Conservation (phyloP, 2,113 vertebrate genomes). For the Hippocampus comes region DNA sequence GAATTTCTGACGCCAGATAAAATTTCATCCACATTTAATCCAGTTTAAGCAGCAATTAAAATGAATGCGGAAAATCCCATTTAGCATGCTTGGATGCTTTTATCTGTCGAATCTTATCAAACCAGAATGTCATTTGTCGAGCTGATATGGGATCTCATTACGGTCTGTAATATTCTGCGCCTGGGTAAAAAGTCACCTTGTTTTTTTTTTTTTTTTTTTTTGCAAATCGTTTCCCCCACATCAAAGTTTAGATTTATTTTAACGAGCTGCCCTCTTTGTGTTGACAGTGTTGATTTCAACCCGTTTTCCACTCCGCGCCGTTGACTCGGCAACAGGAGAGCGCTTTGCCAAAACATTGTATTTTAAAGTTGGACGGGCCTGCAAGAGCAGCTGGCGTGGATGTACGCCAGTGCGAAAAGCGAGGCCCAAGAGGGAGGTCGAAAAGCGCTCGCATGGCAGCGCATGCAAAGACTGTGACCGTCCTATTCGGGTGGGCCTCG, state of each 20-base stretch:
- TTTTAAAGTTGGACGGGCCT: not conserved
- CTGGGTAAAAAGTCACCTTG: not conserved
- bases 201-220: not conserved
- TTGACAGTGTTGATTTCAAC: not conserved
- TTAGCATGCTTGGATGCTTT: not conserved
- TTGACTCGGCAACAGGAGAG: not conserved
- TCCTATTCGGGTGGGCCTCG: not conserved
- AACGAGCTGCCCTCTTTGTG: not conserved
- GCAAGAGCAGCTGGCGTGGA: conserved; percentile 4
- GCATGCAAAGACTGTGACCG: not conserved
- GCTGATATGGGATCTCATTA: not conserved
- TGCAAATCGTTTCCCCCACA: not conserved
- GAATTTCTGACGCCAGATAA: not conserved
- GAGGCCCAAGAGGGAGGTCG: conserved; percentile 34
- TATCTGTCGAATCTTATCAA: not conserved
- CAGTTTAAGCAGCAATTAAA: not conserved
- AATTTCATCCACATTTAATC: not conserved
- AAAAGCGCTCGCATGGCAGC: conserved; percentile 21
- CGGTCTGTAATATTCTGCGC: not conserved
- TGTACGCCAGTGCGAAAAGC: conserved; percentile 4
- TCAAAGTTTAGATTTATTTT: not conserved
- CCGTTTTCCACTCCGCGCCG: not conserved
- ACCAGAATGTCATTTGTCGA: not conserved
- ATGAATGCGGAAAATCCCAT: not conserved
- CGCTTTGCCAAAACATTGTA: not conserved